These are phyloP conservation scores for Leuciscus idus DNA, from an alignment of 2,113 vertebrate genomes.

Conservation along the genomic window DNA sequence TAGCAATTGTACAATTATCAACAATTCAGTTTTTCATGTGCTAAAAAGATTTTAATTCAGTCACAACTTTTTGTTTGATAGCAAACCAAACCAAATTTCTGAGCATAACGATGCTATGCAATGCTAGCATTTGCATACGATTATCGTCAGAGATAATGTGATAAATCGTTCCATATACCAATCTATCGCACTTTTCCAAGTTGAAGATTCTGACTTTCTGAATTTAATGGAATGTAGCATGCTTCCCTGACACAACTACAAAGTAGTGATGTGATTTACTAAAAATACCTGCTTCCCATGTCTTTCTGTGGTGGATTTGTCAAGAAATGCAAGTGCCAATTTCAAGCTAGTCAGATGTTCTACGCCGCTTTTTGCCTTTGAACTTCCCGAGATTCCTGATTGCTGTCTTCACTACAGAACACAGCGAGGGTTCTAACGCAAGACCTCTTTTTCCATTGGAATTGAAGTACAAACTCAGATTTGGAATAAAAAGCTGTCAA, in stretches of 20 bases:
- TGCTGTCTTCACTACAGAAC: background rate
- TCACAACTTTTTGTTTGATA: no score
- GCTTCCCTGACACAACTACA: background rate
- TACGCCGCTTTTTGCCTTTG: background rate
- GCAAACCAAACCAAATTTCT: background rate
- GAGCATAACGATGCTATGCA: background rate
- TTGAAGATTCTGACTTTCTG: background rate
- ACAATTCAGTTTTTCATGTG: background rate
- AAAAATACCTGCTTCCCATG: background rate
- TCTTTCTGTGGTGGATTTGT: conserved; percentile 22
- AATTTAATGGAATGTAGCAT: background rate
- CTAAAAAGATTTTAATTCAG: no score
- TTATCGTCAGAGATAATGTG: background rate
- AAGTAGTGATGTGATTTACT: background rate
- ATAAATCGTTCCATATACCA: no score
- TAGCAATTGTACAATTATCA: background rate
- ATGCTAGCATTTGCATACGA: background rate
- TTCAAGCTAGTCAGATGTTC: conserved; percentile 24
- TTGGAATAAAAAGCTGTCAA: conserved; percentile 19
- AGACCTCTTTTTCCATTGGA: conserved; percentile 1
- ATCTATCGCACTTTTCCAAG: background rate
- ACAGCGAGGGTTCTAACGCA: background rate
- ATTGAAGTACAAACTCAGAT: background rate
- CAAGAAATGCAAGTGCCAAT: conserved; percentile 2
- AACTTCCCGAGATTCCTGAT: conserved; percentile 9